phyloP scores from a whole-genome alignment of 2,888 invertebrate species.

The Hemithea aestivaria region DNA sequence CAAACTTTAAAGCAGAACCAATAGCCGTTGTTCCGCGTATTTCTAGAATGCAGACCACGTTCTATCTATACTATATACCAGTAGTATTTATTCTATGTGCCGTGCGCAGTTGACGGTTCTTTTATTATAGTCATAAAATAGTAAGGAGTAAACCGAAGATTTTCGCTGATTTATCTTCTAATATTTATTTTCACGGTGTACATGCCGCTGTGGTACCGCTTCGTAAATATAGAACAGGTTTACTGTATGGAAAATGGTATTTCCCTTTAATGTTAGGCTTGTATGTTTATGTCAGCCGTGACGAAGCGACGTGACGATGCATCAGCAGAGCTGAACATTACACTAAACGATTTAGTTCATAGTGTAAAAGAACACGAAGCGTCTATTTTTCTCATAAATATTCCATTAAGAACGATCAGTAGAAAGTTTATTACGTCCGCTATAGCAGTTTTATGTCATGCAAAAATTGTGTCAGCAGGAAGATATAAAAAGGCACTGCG shows the following conservation, averaged over 20 bases:
- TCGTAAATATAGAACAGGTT: conserved; percentile 58
- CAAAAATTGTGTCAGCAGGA: conserved; percentile 46
- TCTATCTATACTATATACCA: conserved; percentile 27
- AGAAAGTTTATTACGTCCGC: conserved; percentile 66
- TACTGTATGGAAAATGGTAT: conserved; percentile 45
- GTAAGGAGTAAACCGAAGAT: conserved; percentile 59
- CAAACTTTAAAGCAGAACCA: conserved; percentile 53
- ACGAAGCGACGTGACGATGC: conserved; percentile 23
- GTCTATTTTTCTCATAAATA: conserved; percentile 48
- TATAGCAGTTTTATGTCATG: conserved; percentile 38
- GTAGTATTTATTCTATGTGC: conserved; percentile 63
- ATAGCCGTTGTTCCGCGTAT: conserved; percentile 48
- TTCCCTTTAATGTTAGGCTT: conserved; percentile 35
- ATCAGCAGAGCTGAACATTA: conserved; percentile 31
- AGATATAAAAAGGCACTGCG: conserved; percentile 37
- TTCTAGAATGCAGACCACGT: conserved; percentile 62
- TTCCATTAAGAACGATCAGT: conserved; percentile 47
- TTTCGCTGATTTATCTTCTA: conserved; percentile 69
- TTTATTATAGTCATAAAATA: conserved; percentile 75
- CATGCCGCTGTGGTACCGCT: conserved; percentile 35
- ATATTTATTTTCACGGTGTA: conserved; percentile 75
- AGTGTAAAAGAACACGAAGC: conserved; percentile 34
- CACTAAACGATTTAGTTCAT: conserved; percentile 36
- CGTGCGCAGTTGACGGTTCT: conserved; percentile 69
- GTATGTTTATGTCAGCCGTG: conserved; percentile 33